Evolutionary conservation across 2,888 invertebrate species (phyloP).

Genomic region (Nomada hirtipes): DNA sequence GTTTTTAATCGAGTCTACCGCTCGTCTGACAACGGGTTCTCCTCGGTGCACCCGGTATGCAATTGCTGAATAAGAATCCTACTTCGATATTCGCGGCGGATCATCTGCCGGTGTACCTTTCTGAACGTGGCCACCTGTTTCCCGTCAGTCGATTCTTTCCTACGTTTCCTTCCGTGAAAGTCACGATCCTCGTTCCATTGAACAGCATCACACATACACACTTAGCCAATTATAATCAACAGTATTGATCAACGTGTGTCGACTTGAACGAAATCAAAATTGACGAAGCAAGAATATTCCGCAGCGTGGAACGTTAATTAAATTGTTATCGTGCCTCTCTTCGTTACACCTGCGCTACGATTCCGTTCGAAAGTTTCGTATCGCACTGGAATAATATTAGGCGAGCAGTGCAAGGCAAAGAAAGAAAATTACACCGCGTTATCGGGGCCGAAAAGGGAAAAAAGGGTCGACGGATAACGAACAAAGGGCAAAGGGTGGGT

Average conservation of each 20-base stretch:
- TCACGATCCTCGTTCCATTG: not conserved
- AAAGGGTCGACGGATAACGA: conserved; percentile 3
- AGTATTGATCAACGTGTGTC: not conserved
- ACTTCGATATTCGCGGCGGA: conserved; percentile 39
- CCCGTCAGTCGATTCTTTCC: conserved; percentile 43
- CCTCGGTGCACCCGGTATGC: conserved; percentile 66
- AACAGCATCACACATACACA: not conserved
- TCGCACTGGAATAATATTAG: not conserved
- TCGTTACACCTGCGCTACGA: too few species aligned
- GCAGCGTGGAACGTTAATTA: not conserved
- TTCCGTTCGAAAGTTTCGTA: too few species aligned
- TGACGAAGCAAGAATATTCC: not conserved
- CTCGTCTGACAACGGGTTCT: conserved; percentile 70
- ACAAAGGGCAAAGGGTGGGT: conserved; percentile 6
- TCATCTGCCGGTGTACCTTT: conserved; percentile 55
- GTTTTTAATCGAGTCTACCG: conserved; percentile 70
- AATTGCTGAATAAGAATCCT: conserved; percentile 62
- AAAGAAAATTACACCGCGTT: conserved; percentile 21
- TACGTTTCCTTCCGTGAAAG: conserved; percentile 23
- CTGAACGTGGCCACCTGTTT: conserved; percentile 55
- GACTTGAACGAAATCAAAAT: not conserved
- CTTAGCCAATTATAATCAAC: too few species aligned
- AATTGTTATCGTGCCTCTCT: too few species aligned
- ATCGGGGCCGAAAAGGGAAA: conserved; percentile 2
- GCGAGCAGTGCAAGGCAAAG: not conserved